Conservation (phyloP, 2,888 invertebrate species). For the Cordilura impudica region DNA sequence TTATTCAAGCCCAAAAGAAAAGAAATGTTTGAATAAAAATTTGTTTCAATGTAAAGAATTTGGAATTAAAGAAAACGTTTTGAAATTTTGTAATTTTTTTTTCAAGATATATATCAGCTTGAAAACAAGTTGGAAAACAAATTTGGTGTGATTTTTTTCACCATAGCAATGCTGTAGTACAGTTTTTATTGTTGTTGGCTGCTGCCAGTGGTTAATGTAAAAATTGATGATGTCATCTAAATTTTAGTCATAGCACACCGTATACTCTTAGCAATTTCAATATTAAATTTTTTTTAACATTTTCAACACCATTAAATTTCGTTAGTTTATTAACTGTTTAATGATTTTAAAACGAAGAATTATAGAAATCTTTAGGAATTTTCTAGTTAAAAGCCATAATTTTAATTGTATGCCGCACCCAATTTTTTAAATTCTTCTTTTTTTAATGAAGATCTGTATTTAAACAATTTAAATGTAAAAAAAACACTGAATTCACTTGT, state of each 20-base stretch:
- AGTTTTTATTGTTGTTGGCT: constrained; percentile 4
- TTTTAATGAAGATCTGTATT: constrained; percentile 5
- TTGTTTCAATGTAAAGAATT: neutral
- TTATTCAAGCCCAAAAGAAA: neutral
- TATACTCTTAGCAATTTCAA: constrained; percentile 9
- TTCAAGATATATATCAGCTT: neutral
- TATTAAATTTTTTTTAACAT: neutral
- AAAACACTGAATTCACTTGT: constrained; percentile 20
- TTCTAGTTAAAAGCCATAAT: neutral
- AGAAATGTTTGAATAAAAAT: neutral
- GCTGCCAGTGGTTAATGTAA: neutral
- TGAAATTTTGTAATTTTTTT: neutral
- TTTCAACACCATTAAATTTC: neutral
- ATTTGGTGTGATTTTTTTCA: constrained; percentile 2
- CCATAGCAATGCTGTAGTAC: neutral
- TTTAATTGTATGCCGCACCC: constrained; percentile 41
- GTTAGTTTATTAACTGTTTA: neutral
- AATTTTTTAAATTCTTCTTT: neutral
- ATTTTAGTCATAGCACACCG: constrained; percentile 27
- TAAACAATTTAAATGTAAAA: neutral
- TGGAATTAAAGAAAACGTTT: neutral
- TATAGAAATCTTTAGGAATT: neutral
- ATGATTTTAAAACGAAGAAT: neutral
- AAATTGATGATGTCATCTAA: constrained; percentile 60
- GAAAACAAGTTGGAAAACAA: neutral